Evolutionary conservation across 64 coral and sea anemone genomes (phyloP).

Genomic region (Trachythela sp.): DNA sequence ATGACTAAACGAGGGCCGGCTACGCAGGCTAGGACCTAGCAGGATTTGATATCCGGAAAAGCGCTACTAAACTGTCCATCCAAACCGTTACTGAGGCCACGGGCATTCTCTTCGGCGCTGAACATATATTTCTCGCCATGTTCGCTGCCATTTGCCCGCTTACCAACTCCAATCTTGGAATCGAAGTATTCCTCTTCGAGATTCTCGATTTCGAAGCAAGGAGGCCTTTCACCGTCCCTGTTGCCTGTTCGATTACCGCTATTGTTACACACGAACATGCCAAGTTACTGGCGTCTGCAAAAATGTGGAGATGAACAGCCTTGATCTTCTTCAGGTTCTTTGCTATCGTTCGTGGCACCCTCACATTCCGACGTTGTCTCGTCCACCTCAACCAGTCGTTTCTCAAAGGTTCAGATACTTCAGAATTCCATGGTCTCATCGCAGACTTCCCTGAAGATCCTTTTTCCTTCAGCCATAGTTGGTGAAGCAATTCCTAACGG

Average conservation of each 20-base stretch:
- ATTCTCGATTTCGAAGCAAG: slow-evolving; percentile 51
- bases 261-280: slow-evolving; percentile 42
- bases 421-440: background rate
- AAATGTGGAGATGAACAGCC: slow-evolving; percentile 29
- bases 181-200: slow-evolving; percentile 54
- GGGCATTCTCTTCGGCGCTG: slow-evolving; percentile 44
- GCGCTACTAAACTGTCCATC: slow-evolving; percentile 55
- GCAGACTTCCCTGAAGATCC: background rate
- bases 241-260: slow-evolving; percentile 41
- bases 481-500: background rate
- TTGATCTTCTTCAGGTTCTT: background rate
- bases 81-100: slow-evolving; percentile 46
- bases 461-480: background rate
- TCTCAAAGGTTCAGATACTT: background rate
- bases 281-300: slow-evolving; percentile 51
- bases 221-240: slow-evolving; percentile 43
- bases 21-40: too few species aligned
- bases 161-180: slow-evolving; percentile 42
- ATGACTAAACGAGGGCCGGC: too few species aligned
- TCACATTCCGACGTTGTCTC: background rate
- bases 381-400: background rate
- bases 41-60: slow-evolving; percentile 53
- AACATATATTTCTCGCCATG: slow-evolving; percentile 51
- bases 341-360: background rate
- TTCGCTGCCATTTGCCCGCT: slow-evolving; percentile 66